Evolutionary conservation across 2,888 invertebrate genomes (phyloP), one percentile per base, ranked within the genome.

Genomic region (Cosmopolites sordidus): DNA sequence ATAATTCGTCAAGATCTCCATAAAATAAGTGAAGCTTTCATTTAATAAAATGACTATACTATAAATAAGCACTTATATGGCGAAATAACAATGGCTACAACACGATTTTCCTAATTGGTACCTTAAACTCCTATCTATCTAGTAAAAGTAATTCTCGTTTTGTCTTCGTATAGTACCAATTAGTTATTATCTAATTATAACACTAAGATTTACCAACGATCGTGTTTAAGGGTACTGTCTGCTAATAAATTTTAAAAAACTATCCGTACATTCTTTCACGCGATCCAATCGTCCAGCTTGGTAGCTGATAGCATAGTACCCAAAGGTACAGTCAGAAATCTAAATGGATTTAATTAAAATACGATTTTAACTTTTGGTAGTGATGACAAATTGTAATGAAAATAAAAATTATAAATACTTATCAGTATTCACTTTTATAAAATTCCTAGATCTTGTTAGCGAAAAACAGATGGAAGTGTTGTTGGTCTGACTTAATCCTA

Each of bases 201-300:
- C 51, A 60, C 64, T 62, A 61, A 64, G 66, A 68, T 67, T 55
- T 66, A 65, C 64, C 62, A 60, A 68, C 66, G 64, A 67, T 68
- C 66, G 67, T 65, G 68, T 67, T 66, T 64, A 63, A 62, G 62
- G 60, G 63, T 66, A 66, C 60, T 60, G 64, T 61, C 62, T 63
- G 46, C 58, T 62, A 62, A 60, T 64, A 63, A 64, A 62, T 64
- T 57, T 64, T 63, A 65, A 33, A 33, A 12, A 65, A 64, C 60
- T 62, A 62, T 63, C 61, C 63, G 65, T 64, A 66, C 65, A 69
- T 69, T 67, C 68, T 64, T 66, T 64, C 67, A 68, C 68, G 67
- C 67, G 61, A 69, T 60, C 62, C 50, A 38, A 12, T 33, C 47
- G 37, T 43, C 22, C 49, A 30, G 48, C 43, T 51, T 40, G 38